Evolutionary conservation across 30 jellyfish, hydroid and myxozoan genomes (phyloP).

Genomic region (Pseudorhiza aurosa): DNA sequence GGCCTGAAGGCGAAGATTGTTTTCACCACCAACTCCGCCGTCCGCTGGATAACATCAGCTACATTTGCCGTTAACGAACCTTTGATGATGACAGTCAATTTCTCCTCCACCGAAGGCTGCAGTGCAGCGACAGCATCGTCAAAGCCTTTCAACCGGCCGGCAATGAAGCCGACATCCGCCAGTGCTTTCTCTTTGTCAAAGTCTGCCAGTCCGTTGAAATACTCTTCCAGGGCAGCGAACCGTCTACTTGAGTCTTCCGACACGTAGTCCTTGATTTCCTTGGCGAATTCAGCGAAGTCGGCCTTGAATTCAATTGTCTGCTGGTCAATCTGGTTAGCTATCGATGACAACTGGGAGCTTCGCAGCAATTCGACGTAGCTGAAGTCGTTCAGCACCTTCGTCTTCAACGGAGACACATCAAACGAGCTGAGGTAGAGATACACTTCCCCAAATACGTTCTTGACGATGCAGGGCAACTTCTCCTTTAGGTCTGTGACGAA

Average conservation of each 20-base stretch:
- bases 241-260: constrained; percentile 26
- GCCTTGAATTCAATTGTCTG: constrained; percentile 13
- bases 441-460: constrained; percentile 13
- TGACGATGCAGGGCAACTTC: constrained; percentile 18
- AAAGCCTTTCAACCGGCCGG: constrained; percentile 14
- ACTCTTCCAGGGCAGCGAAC: constrained; percentile 45
- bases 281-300: constrained; percentile 15
- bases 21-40: constrained; percentile 11
- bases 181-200: constrained; percentile 43
- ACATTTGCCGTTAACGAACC: constrained; percentile 8
- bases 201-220: constrained; percentile 48
- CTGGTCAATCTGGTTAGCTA: constrained; percentile 23
- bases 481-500: constrained; percentile 1
- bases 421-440: not conserved
- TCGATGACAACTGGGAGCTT: constrained; percentile 25
- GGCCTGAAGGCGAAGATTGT: constrained; percentile 21
- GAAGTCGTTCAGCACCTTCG: constrained; percentile 16
- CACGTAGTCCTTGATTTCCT: constrained; percentile 43
- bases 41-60: constrained; percentile 7
- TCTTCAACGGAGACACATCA: constrained; percentile 15
- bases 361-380: constrained; percentile 6
- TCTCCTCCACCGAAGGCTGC: constrained; percentile 11
- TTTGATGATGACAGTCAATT: not conserved
- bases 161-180: constrained; percentile 42
- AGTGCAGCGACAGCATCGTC: constrained; percentile 1